Conservation (phyloP, 2,888 invertebrate species). For the Erebia palarica region DNA sequence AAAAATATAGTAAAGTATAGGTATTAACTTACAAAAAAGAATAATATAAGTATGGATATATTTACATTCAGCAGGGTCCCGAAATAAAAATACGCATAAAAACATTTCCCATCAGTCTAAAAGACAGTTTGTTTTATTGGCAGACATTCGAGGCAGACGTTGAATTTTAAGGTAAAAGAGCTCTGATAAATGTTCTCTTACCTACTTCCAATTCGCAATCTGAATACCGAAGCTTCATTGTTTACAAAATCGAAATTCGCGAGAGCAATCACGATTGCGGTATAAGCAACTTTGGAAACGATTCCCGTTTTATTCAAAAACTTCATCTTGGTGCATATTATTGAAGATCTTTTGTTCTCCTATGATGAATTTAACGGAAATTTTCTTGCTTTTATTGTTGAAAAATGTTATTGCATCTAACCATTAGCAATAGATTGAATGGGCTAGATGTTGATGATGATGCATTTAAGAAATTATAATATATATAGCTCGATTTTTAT, state of each 20-base stretch:
- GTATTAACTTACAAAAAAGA: neutral
- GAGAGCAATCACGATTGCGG: conserved; percentile 33
- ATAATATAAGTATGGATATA: neutral
- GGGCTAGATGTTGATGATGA: no score
- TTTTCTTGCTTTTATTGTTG: neutral
- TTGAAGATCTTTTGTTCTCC: conserved; percentile 17
- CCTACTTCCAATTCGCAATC: conserved; percentile 28
- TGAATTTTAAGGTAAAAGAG: conserved; percentile 34
- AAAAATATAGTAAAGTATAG: neutral
- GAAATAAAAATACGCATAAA: conserved; percentile 22
- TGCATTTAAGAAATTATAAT: no score
- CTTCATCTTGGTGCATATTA: conserved; percentile 18
- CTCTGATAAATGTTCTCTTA: conserved; percentile 27
- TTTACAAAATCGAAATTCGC: conserved; percentile 33
- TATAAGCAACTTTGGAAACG: conserved; percentile 30
- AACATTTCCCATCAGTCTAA: conserved; percentile 19
- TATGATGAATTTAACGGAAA: neutral
- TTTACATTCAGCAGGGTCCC: conserved; percentile 10
- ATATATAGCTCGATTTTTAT: no score
- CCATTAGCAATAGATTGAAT: no score
- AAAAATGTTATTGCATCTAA: no score
- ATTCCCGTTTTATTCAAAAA: conserved; percentile 28
- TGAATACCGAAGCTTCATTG: conserved; percentile 32
- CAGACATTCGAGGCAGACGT: conserved; percentile 26
- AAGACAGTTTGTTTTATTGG: conserved; percentile 27